Evolutionary conservation across 2,113 vertebrate genomes (phyloP).

Genomic region (Megatriorchis doriae): DNA sequence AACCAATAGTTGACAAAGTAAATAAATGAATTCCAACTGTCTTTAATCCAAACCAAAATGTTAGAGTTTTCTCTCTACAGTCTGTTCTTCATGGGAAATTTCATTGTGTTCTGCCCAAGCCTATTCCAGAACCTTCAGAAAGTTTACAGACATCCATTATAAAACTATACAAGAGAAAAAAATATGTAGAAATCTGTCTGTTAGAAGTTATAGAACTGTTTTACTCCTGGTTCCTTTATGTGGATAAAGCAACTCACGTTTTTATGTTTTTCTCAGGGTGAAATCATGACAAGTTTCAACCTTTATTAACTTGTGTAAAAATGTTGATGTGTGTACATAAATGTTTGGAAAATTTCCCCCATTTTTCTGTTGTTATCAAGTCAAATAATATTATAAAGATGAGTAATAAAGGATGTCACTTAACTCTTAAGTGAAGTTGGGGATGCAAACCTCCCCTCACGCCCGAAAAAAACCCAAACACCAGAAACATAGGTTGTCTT

Average conservation of each 20-base stretch:
- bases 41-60: not conserved
- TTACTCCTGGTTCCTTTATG: not conserved
- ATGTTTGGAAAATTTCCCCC: not conserved
- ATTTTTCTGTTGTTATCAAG: not conserved
- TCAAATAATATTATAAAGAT: not conserved
- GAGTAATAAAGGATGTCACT: not conserved
- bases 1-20: not conserved
- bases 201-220: not conserved
- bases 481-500: not conserved
- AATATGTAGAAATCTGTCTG: not conserved
- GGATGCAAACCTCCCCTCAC: not conserved
- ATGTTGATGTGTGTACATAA: not conserved
- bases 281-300: not conserved
- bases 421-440: not conserved
- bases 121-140: not conserved
- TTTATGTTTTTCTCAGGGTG: not conserved
- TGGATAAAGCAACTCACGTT: not conserved
- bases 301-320: not conserved
- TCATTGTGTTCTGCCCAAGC: not conserved
- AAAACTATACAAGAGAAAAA: not conserved
- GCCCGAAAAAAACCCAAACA: fast-evolving
- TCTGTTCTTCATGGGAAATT: not conserved
- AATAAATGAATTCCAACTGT: not conserved
- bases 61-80: not conserved
- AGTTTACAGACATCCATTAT: not conserved